phyloP scores from a whole-genome alignment of 2,113 vertebrate species.

The Oncorhynchus clarkii region DNA sequence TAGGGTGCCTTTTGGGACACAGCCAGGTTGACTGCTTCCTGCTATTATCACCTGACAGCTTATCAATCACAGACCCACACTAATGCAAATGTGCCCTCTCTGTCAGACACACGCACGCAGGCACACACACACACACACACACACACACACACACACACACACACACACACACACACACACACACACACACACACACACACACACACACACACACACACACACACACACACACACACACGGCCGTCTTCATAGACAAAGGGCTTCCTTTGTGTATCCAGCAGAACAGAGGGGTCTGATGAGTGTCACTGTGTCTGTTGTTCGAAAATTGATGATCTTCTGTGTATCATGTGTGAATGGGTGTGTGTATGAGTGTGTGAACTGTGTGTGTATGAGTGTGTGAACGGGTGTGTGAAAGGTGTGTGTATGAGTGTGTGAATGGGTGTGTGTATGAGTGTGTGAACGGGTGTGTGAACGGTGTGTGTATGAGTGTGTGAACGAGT shows the following conservation, averaged over 20 bases:
- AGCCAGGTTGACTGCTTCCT: constrained; percentile 28
- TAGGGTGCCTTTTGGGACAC: no score
- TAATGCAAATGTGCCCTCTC: constrained; percentile 27
- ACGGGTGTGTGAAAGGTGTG: no score
- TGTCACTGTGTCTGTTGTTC: constrained; percentile 3
- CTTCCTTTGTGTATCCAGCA: constrained; percentile 29
- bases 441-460: no score
- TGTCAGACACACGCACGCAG: constrained; percentile 5
- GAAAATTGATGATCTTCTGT: constrained; percentile 13
- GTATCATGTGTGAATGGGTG: no score
- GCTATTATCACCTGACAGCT: constrained; percentile 54
- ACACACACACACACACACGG: constrained; percentile 14
- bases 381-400: no score
- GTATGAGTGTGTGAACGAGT: no score
- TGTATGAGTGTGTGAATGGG: no score
- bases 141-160: neutral
- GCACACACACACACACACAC: constrained; percentile 2
- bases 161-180: constrained; percentile 13
- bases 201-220: neutral
- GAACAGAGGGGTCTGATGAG: constrained; percentile 33
- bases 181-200: constrained; percentile 6
- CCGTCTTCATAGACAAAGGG: constrained; percentile 26
- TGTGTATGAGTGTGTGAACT: no score
- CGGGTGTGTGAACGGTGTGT: no score
- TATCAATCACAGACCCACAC: constrained; percentile 45